Evolutionary conservation across 2,888 invertebrate species (phyloP), one percentile per base, ranked within the genome.

Genomic region (Kuschelorhynchus macadamiae): DNA sequence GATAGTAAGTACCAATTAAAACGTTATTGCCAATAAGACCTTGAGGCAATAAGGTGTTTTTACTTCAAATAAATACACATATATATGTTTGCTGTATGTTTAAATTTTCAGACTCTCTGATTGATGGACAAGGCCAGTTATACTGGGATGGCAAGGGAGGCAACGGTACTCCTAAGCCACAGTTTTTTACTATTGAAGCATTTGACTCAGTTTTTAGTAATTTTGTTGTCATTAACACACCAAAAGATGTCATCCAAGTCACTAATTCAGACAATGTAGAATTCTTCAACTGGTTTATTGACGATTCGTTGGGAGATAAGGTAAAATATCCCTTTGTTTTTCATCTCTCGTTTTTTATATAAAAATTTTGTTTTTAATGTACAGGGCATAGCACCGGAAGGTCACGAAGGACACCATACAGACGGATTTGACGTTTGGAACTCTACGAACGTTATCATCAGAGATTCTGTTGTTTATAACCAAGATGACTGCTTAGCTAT

Each of bases 401-500:
- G 56, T 0, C 56, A 56, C 44, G 56, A 56, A 56, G 73, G 72
- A 4, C 71, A 73, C 36, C 71, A 74, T 25, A 74, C 74, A 0
- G 74, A 74, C 33, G 74, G 72, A 42, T 71, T 74, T 44, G 73
- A 73, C 16, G 65, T 74, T 14, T 66, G 65, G 33, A 63, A 64
- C 16, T 65, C 72, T 8, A 55, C 61, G 0, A 70, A 73, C 49
- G 42, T 74, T 12, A 41, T 68, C 16, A 74, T 74, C 18, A 63
- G 55, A 33, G 55, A 72, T 42, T 60, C 62, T 16, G 53, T 60
- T 11, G 73, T 74, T 1, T 66, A 55, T 9, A 74, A 74, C 55
- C 74, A 74, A 57, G 74, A 74, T 47, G 74, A 74, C 39, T 74
- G 74, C 55, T 41, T 74, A 8, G 74, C 72, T 2, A 52, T 74